A percentile compares a stretch with the other conserved stretches of the same genome.
Conservation (phyloP, 2,113 vertebrate species). For the Sitta europaea region DNA sequence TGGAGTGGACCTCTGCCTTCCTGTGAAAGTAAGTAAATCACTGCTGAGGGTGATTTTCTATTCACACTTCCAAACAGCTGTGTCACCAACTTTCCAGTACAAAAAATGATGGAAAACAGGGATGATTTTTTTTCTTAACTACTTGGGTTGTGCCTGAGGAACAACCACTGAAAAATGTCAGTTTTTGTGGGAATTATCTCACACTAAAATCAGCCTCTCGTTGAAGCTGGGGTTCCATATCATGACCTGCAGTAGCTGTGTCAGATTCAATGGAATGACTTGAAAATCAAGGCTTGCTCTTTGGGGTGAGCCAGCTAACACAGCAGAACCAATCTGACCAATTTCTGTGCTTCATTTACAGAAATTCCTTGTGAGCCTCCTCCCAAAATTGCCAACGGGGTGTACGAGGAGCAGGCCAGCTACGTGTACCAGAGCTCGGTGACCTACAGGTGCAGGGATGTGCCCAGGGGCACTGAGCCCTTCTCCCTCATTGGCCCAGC, state of each 20-base stretch:
- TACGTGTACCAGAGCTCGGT: conserved; percentile 49
- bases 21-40: conserved; percentile 59
- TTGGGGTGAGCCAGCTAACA: background rate
- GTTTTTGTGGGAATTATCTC: background rate
- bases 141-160: background rate
- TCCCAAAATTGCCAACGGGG: conserved; percentile 42
- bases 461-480: background rate
- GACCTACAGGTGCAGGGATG: conserved; percentile 21
- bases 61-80: background rate
- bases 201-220: background rate
- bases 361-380: conserved; percentile 51
- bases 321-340: background rate
- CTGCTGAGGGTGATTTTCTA: background rate
- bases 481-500: conserved; percentile 23
- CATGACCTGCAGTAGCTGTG: accelerated
- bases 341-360: background rate
- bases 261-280: background rate
- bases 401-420: accelerated
- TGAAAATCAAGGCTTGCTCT: background rate
- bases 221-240: background rate
- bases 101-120: background rate
- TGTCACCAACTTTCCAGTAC: background rate
- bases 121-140: background rate
- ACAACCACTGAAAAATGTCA: background rate
- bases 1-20: background rate